Base-by-base conservation (phyloP, 2,888 invertebrate species). In the Phragmatobia fuliginosa region DNA sequence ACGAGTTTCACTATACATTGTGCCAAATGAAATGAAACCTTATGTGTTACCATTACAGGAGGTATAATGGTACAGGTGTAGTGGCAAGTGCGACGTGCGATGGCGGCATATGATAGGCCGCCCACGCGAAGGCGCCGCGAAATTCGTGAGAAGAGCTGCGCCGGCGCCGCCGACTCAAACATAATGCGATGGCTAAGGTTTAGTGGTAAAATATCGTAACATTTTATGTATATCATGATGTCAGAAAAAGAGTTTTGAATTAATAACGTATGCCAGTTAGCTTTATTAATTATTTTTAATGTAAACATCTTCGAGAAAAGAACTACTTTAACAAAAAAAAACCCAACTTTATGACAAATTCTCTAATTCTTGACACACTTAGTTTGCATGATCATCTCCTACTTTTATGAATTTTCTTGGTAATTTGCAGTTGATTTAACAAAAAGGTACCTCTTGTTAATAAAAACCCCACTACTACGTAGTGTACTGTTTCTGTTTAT, bases 71-170 rank as follows among this genome's bases (percentile, higher is more conserved):
- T 83, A 84, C 84, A 80, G 82, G 84, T 87, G 83, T 81, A 83
- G 76, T 81, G 80, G 88, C 80, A 80, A 84, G 79, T 83, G 88
- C 83, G 79, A 90, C 90, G 90, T 89, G 91, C 86, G 93, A 93
- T 93, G 92, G 89, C 92, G 90, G 91, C 89, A 82, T 85, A 87
- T 87, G 94, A 94, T 94, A 92, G 91, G 91, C 88, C 93, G 91
- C 94, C 94, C 92, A 95, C 94, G 91, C 91, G 83, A 82, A 87
- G 88, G 90, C 92, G 92, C 93, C 91, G 94, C 93, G 89, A 93
- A 93, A 93, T 94, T 94, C 94, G 94, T 95, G 94, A 95, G 94
- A 94, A 92, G 90, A 90, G 87, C 87, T 88, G 82, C 87, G 82
- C 88, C 85, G 91, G 91, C 94, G 92, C 92, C 87, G 85, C 75